phyloP scores from a whole-genome alignment of 2,797 vertebrate species.

The Phylloscopus collybita region DNA sequence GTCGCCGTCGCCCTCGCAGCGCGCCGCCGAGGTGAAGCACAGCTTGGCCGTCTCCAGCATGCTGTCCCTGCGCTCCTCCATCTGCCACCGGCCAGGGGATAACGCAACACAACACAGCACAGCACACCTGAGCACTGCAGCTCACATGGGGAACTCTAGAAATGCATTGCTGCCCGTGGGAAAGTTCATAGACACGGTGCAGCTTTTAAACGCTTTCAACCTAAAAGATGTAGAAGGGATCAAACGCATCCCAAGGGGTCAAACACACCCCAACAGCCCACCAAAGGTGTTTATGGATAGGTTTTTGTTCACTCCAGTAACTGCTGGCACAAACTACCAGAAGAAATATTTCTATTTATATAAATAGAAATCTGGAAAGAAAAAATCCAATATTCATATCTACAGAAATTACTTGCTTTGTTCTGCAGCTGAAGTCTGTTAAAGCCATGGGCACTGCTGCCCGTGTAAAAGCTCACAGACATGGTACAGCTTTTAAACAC shows the following conservation, averaged over 20 bases:
- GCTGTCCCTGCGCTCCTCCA: conserved; percentile 90
- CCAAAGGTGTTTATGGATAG: no score
- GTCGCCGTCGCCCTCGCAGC: conserved; percentile 91
- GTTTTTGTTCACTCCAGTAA: not conserved
- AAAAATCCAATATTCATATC: no score
- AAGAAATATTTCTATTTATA: no score
- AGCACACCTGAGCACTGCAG: not conserved
- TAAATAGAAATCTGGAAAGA: no score
- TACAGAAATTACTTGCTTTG: no score
- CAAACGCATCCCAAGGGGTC: no score
- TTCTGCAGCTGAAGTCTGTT: no score
- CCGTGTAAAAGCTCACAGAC: no score
- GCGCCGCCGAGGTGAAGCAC: conserved; percentile 91
- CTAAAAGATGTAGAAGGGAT: no score
- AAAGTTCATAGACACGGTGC: rapidly evolving
- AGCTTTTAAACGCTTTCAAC: rapidly evolving
- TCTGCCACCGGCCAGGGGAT: conserved; percentile 73
- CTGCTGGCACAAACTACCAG: not conserved
- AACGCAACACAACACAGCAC: not conserved
- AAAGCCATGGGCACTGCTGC: no score
- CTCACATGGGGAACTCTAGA: not conserved
- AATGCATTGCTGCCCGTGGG: not conserved
- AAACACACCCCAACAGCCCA: no score
- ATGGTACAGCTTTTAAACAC: no score
- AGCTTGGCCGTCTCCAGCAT: conserved; percentile 92